phyloP scores from a whole-genome alignment of 2,113 vertebrate genomes.

The Actinemys pallida region DNA sequence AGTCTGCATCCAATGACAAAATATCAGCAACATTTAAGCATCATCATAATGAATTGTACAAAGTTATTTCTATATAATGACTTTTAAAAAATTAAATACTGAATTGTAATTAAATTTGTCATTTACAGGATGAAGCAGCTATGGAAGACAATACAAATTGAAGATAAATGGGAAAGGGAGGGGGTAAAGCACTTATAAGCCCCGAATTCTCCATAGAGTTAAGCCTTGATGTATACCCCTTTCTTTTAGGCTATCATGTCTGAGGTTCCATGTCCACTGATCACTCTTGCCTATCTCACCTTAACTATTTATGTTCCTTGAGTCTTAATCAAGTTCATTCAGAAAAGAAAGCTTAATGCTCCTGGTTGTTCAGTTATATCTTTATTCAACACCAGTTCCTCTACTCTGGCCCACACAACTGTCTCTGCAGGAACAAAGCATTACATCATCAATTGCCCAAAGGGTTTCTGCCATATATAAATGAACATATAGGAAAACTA shows the following conservation, averaged over 20 bases:
- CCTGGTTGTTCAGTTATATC: neutral
- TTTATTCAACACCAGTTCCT: neutral
- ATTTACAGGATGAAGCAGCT: neutral
- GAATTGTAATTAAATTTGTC: neutral
- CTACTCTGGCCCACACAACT: neutral
- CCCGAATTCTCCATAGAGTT: neutral
- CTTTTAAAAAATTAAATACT: neutral
- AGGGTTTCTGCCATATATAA: too few relatives aligned
- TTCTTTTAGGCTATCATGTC: neutral
- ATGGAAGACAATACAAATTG: neutral
- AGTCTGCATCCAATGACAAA: neutral
- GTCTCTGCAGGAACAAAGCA: too few relatives aligned
- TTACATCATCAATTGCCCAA: too few relatives aligned
- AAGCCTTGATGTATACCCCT: neutral
- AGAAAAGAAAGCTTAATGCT: neutral
- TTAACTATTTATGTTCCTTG: neutral
- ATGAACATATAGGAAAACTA: too few relatives aligned
- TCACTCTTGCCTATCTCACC: fast-evolving
- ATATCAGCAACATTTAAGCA: neutral
- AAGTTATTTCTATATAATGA: neutral
- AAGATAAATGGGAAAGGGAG: neutral
- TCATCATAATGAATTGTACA: neutral
- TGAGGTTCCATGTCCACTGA: neutral
- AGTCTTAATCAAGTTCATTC: neutral
- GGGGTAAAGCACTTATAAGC: neutral